Percentiles rank a stretch among this genome's conserved stretches.
These are phyloP conservation scores for Sclerodermus sp. DNA, from an alignment of 2,888 invertebrate genomes.

Conservation along the genomic window DNA sequence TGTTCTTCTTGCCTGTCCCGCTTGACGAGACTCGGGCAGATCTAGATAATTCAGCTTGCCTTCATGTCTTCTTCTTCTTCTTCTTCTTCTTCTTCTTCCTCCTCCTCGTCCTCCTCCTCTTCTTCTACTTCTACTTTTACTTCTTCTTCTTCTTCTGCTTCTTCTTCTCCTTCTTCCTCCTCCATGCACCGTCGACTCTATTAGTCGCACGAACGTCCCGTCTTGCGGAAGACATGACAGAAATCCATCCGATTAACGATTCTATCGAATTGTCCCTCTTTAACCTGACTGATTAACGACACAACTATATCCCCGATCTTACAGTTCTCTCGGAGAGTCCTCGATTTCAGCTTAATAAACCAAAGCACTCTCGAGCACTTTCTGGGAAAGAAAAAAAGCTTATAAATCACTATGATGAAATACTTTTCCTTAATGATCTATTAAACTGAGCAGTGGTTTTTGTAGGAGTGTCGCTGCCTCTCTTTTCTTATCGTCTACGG, in stretches of 20 bases:
- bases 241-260: conserved; percentile 12
- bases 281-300: conserved; percentile 31
- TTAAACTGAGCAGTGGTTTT: no score
- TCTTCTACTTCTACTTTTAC: neutral
- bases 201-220: conserved; percentile 5
- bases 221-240: conserved; percentile 11
- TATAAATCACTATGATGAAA: no score
- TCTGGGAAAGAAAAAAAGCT: no score
- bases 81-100: conserved; percentile 3
- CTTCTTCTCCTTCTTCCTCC: neutral
- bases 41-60: conserved; percentile 21
- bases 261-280: neutral
- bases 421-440: no score
- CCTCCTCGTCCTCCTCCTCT: neutral
- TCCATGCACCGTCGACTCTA: neutral
- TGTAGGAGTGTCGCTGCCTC: no score
- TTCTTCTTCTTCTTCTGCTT: neutral
- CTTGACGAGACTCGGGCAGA: conserved; percentile 11
- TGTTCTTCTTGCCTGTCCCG: conserved; percentile 4
- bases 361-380: no score
- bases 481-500: no score
- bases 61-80: conserved; percentile 13
- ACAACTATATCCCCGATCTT: conserved; percentile 15
- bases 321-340: neutral
- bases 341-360: no score